Evolutionary conservation across 1,140 invertebrate species (phyloP).

Genomic region (Hirudo medicinalis): DNA sequence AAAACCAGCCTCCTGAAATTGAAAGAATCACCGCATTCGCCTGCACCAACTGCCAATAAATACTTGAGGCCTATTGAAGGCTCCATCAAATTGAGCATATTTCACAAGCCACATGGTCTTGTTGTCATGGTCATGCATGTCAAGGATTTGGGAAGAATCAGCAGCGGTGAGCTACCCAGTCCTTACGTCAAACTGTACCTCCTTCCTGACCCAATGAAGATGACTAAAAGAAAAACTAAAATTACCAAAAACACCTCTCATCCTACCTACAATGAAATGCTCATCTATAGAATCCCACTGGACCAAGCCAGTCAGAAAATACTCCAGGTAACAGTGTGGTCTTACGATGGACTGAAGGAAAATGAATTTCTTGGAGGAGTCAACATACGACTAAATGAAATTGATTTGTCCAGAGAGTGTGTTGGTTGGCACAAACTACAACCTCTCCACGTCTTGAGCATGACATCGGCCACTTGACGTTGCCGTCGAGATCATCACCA

Average conservation of each 20-base stretch:
- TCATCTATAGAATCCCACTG: slow-evolving; percentile 72
- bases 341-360: slow-evolving; percentile 83
- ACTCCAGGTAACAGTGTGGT: slow-evolving; percentile 84
- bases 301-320: slow-evolving; percentile 60
- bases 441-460: slow-evolving; percentile 26
- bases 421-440: slow-evolving; percentile 40
- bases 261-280: slow-evolving; percentile 94
- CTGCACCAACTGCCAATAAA: neutral
- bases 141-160: slow-evolving; percentile 58
- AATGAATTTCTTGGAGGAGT: slow-evolving; percentile 85
- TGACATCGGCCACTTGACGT: neutral
- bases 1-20: slow-evolving; percentile 48
- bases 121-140: slow-evolving; percentile 77
- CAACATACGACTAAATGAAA: slow-evolving; percentile 52
- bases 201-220: slow-evolving; percentile 60
- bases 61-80: slow-evolving; percentile 27
- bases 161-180: slow-evolving; percentile 49
- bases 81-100: slow-evolving; percentile 64
- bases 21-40: slow-evolving; percentile 37
- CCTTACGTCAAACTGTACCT: slow-evolving; percentile 89
- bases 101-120: slow-evolving; percentile 64
- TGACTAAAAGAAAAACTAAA: slow-evolving; percentile 87
- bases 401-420: slow-evolving; percentile 59
- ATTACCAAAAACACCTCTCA: slow-evolving; percentile 78
- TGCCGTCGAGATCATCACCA: neutral